Base-by-base conservation (phyloP, 2,888 invertebrate species). In the Pogonocherus hispidulus region DNA sequence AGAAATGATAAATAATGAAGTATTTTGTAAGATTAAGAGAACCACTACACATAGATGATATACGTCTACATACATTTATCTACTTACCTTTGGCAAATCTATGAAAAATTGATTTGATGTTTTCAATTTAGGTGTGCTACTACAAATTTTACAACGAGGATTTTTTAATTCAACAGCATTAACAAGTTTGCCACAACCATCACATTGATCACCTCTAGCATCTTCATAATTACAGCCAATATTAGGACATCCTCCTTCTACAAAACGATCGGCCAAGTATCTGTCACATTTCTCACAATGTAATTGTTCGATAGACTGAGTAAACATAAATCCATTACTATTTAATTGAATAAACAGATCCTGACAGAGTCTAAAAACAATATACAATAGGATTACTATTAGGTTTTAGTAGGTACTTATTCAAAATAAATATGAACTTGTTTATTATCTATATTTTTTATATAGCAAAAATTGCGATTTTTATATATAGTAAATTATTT, bases 191-290 rank as follows among this genome's bases (percentile, higher is more conserved):
- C 98, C 96, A 82, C 99, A 99, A 75, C 93, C 94, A 85, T 99
- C 99, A 84, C 99, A 99, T 85, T 99, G 99, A 87, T 99, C 99
- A 1, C 99, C 99, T 44, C 99, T 90, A 0, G 99, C 99, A 83
- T 95, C 94, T 76, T 94, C 94, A 86, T 95, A 99, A 2, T 89
- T 89, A 82, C 99, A 99, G 52, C 94, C 91, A 0, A 89, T 87
- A 84, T 92, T 90, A 0, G 98, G 99, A 84, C 99, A 99, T 0
- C 90, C 94, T 19, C 99, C 99, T 85, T 98, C 97, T 0, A 99
- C 99, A 86, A 98, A 99, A 59, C 98, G 88, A 85, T 94, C 94
- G 0, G 93, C 93, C 51, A 94, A 82, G 81, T 91, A 94, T 80
- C 94, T 90, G 80, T 95, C 88, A 84, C 99, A 99, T 62, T 92